Evolutionary conservation across 2,113 vertebrate species (phyloP).

Genomic region (Perccottus glenii): DNA sequence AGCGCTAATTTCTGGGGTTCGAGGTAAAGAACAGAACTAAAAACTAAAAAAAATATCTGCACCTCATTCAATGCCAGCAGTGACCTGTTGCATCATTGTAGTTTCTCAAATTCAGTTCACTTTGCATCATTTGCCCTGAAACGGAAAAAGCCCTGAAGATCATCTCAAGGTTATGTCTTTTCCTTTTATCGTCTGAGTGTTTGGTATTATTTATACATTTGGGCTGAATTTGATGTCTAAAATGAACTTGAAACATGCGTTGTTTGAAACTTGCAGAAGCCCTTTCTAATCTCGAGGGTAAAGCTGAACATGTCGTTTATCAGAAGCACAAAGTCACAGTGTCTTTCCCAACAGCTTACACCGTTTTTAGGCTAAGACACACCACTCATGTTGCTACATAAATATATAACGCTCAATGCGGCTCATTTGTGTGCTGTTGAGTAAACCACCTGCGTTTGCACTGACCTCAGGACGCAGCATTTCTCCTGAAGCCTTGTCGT

Average conservation of each 20-base stretch:
- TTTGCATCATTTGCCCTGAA: not conserved
- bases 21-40: too few relatives aligned
- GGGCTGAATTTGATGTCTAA: slow-evolving; percentile 5
- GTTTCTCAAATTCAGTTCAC: slow-evolving; percentile 5
- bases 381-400: not conserved
- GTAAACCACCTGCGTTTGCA: not conserved
- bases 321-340: slow-evolving; percentile 19
- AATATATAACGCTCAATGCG: not conserved
- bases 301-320: not conserved
- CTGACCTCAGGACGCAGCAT: not conserved
- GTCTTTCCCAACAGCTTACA: slow-evolving; percentile 1
- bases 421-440: slow-evolving; percentile 1
- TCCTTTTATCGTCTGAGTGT: slow-evolving; percentile 2
- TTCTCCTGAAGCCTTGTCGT: not conserved
- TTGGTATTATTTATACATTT: slow-evolving; percentile 5
- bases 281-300: slow-evolving; percentile 5
- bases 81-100: slow-evolving; percentile 1
- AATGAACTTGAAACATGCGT: not conserved
- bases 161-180: slow-evolving; percentile 33
- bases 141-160: not conserved
- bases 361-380: slow-evolving; percentile 14
- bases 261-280: not conserved
- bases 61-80: not conserved
- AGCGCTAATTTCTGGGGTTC: too few relatives aligned
- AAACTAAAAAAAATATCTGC: too few relatives aligned